Conservation (phyloP, 2,113 vertebrate genomes). For the Physeter macrocephalus region DNA sequence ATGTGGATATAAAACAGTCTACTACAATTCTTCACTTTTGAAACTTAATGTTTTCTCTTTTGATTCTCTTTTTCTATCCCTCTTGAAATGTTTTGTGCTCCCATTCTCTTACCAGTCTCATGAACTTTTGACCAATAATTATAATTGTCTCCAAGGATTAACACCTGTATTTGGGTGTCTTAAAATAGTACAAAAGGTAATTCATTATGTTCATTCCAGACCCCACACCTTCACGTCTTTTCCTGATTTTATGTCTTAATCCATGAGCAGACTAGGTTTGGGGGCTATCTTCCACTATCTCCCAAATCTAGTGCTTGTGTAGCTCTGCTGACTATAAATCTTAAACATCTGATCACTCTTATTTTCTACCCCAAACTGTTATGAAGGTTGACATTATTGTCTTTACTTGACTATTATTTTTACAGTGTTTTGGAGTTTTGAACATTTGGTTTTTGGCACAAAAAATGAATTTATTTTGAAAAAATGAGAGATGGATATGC, state of each 20-base stretch:
- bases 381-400: neutral
- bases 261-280: neutral
- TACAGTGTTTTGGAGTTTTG: neutral
- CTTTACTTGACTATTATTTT: neutral
- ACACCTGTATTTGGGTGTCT: neutral
- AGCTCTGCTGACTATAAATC: neutral
- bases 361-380: neutral
- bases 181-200: neutral
- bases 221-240: neutral
- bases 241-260: neutral
- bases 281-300: neutral
- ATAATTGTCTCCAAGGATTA: neutral
- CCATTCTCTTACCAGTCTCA: neutral
- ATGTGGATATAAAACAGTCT: neutral
- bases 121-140: neutral
- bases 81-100: neutral
- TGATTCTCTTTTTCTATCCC: neutral
- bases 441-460: neutral
- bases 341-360: neutral
- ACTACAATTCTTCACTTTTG: neutral
- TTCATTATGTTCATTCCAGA: neutral
- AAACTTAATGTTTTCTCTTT: neutral
- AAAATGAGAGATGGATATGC: neutral
- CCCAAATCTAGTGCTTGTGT: neutral
- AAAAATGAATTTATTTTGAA: constrained; percentile 25